Base-by-base conservation (phyloP, 2,888 invertebrate genomes). In the Acanthoscelides obtectus region DNA sequence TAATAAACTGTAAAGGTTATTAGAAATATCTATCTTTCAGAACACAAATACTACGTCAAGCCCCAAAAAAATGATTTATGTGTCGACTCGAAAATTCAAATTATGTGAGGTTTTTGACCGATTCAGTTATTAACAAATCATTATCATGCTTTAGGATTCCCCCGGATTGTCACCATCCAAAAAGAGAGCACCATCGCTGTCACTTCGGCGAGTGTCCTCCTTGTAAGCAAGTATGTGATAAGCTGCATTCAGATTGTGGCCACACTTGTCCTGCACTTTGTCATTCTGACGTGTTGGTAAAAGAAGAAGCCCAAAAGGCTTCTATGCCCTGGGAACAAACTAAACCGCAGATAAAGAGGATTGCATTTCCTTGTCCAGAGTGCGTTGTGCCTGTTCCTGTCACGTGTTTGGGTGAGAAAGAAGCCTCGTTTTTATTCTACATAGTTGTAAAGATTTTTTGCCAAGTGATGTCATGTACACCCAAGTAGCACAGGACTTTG, bases 151-250 rank as follows among this genome's bases (percentile, higher is more conserved):
- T 68, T 79, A 85, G 92, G 79, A 88, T 91, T 68, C 92, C 93
- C 63, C 91, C 95, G 2, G 92, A 93, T 82, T 98, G 98, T 85
- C 94, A 96, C 78, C 98, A 98, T 83, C 82, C 87, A 3, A 87
- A 88, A 74, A 89, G 93, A 72, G 91, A 92, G 77, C 88, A 88
- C 20, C 96, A 96, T 83, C 87, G 87, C 69, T 97, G 96, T 81
- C 96, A 97, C 83, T 93, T 93, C 79, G 93, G 93, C 0, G 89
- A 91, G 45, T 97, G 96, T 82, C 94, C 96, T 0, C 90, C 93
- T 0, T 98, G 98, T 82, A 88, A 87, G 74, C 92, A 94, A 79
- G 86, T 89, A 64, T 98, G 98, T 83, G 87, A 87, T 12, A 89
- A 92, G 80, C 78, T 72, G 66, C 83, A 83, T 79, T 84, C 86